Evolutionary conservation across 2,888 invertebrate genomes (phyloP), one percentile per base, ranked within the genome.

Genomic region (Cerastoderma edule): DNA sequence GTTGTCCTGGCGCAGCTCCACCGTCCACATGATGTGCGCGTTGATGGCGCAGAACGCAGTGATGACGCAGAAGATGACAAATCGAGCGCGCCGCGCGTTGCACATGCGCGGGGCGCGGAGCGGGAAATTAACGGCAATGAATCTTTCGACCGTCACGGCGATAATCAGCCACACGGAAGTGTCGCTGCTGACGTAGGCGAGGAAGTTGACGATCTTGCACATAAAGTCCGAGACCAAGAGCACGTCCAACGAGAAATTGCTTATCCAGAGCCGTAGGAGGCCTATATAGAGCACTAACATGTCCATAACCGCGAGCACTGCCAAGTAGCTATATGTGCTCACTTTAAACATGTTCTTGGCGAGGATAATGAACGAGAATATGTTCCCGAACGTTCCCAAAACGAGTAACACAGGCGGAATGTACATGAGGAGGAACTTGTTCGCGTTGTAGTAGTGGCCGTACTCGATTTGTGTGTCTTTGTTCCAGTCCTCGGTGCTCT

Each of bases 121-220:
- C 2, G 92, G 92, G 66, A 88, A 86, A 54, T 89, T 89, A 4
- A 92, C 92, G 27, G 90, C 92, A 46, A 92, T 89, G 71, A 89
- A 91, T 24, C 92, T 79, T 73, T 92, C 92, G n/a, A 90, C 87
- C 0, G 92, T 92, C 4, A 92, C 89, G 0, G 91, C 91, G 22
- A 92, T 89, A 54, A 92, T 92, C 13, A 92, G 82, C 92, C 92
- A 92, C 0, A 91, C 92, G 1, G 91, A 90, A 35, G 90, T 85
- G 67, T 91, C 91, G 69, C 92, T 92, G 67, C 86, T 84, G 48
- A 89, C 87, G 67, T 90, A 92, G 4, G 89, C 89, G 13, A 91
- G 72, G 6, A 89, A 83, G 33, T 85, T 86, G 13, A 88, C 87
- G 30, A 89, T 53, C 75, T 92, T 92, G 75, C 92, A 92, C 50